These are phyloP conservation scores for Notolabrus celidotus DNA, from an alignment of 2,797 vertebrate species.

Conservation along the genomic window DNA sequence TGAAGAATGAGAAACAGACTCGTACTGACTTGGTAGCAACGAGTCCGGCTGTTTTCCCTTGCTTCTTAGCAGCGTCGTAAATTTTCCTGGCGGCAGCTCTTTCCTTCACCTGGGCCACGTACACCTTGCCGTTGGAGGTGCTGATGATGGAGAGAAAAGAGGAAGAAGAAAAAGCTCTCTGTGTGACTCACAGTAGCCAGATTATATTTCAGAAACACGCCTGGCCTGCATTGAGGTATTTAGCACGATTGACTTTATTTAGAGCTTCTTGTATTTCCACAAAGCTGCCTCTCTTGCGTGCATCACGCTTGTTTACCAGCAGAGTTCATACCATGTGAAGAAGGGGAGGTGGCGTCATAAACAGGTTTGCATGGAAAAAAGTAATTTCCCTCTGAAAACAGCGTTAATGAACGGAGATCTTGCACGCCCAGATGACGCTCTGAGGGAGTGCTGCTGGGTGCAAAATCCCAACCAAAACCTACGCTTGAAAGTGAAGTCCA, in stretches of 20 bases:
- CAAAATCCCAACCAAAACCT: constrained; percentile 54
- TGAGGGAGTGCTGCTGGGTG: background rate
- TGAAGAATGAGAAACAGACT: background rate
- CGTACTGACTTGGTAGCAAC: constrained; percentile 88
- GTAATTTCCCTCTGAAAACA: constrained; percentile 78
- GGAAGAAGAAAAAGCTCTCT: constrained; percentile 60
- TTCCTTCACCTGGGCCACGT: constrained; percentile 89
- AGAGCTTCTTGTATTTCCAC: constrained; percentile 47
- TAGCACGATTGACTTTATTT: constrained; percentile 40
- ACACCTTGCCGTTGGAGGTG: constrained; percentile 84
- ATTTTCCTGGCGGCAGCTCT: constrained; percentile 90
- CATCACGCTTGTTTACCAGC: constrained; percentile 46
- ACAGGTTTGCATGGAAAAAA: constrained; percentile 54
- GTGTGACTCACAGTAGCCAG: constrained; percentile 60
- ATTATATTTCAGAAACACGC: constrained; percentile 64
- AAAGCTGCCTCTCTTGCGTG: constrained; percentile 59
- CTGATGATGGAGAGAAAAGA: constrained; percentile 71
- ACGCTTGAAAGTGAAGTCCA: constrained; percentile 7
- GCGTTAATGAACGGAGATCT: constrained; percentile 51
- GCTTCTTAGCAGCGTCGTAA: constrained; percentile 87
- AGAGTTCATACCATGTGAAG: constrained; percentile 29
- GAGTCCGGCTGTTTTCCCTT: constrained; percentile 88
- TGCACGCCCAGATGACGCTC: constrained; percentile 11
- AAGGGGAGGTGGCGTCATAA: constrained; percentile 33
- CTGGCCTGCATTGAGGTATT: constrained; percentile 13